Evolutionary conservation across 2,797 vertebrate genomes (phyloP).

Genomic region (Cuniculus paca): DNA sequence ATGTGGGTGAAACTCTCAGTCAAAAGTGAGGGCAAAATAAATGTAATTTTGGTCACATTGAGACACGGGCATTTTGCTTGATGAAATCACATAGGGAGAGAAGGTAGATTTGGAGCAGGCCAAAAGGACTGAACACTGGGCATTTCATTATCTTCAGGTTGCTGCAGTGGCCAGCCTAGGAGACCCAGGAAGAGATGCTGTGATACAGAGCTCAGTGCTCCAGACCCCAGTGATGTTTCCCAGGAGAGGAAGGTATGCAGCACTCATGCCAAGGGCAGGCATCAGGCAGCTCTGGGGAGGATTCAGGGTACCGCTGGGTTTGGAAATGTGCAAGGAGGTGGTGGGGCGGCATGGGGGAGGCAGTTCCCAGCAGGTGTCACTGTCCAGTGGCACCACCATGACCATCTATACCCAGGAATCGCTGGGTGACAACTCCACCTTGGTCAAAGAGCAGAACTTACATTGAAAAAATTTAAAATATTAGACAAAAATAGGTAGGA

Average conservation of each 20-base stretch:
- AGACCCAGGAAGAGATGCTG: not conserved
- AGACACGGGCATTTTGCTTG: not conserved
- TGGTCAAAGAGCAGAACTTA: not conserved
- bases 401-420: accelerated
- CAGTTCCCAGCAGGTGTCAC: accelerated
- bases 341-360: too few relatives aligned
- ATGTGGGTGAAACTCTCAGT: not conserved
- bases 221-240: not conserved
- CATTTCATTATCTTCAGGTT: not conserved
- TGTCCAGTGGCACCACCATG: not conserved
- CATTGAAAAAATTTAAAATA: not conserved
- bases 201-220: not conserved
- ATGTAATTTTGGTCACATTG: not conserved
- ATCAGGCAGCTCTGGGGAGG: not conserved
- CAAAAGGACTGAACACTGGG: not conserved
- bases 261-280: not conserved
- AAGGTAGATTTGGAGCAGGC: not conserved
- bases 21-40: not conserved
- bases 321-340: not conserved
- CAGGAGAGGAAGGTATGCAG: not conserved
- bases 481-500: not conserved
- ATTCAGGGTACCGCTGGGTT: not conserved
- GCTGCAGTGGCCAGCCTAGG: too few relatives aligned
- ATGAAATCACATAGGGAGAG: not conserved
- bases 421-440: not conserved